These are phyloP conservation scores for Dinoponera quadriceps DNA, from an alignment of 1,140 invertebrate genomes.

Conservation along the genomic window DNA sequence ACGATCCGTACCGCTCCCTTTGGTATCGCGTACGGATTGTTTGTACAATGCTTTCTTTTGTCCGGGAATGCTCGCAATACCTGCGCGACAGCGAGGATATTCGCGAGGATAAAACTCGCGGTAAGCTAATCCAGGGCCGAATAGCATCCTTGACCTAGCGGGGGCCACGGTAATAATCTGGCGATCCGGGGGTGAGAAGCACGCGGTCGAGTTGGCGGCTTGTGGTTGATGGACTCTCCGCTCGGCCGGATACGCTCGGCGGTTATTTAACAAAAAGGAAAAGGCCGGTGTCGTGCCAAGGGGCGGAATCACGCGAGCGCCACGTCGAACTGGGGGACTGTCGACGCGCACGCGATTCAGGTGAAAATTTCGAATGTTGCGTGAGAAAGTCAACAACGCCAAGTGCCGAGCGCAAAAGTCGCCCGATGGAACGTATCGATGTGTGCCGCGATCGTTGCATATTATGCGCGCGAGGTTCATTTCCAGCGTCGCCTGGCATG, in stretches of 20 bases:
- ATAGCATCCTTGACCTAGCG: constrained; percentile 80
- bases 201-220: constrained; percentile 64
- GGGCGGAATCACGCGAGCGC: constrained; percentile 68
- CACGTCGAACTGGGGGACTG: constrained; percentile 17
- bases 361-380: constrained; percentile 59
- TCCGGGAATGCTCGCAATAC: background rate
- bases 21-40: background rate
- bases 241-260: constrained; percentile 47
- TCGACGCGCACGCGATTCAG: constrained; percentile 51
- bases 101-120: constrained; percentile 51
- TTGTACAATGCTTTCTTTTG: background rate
- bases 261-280: constrained; percentile 66
- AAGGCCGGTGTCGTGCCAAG: constrained; percentile 70
- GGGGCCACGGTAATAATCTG: constrained; percentile 62
- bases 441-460: constrained; percentile 13
- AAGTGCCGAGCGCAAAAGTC: constrained; percentile 22
- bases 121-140: constrained; percentile 69
- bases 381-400: constrained; percentile 9
- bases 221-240: constrained; percentile 62
- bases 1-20: background rate
- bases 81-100: constrained; percentile 14
- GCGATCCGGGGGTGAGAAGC: constrained; percentile 30
- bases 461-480: background rate
- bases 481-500: background rate
- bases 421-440: constrained; percentile 21